phyloP scores from a whole-genome alignment of 2,888 invertebrate genomes.

The Gymnosoma rotundatum region DNA sequence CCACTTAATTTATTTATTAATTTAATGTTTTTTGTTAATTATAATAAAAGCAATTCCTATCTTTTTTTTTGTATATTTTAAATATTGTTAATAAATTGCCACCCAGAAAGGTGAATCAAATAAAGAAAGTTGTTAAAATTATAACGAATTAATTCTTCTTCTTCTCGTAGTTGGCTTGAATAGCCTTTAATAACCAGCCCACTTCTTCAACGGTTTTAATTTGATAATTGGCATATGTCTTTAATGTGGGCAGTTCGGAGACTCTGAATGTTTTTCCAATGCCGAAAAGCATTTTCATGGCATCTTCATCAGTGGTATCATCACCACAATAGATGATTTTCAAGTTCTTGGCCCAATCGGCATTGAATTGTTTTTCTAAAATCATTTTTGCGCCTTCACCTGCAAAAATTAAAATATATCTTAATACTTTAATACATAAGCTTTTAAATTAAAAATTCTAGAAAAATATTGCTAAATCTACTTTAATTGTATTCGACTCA shows the following conservation, averaged over 20 bases:
- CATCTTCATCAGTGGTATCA: constrained; percentile 94
- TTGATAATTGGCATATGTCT: constrained; percentile 88
- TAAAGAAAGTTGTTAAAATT: constrained; percentile 17
- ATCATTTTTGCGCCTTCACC: constrained; percentile 89
- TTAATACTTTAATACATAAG: neutral
- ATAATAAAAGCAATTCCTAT: constrained; percentile 56
- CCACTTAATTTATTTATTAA: constrained; percentile 56
- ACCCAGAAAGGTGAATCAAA: constrained; percentile 44
- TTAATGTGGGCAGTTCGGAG: constrained; percentile 87
- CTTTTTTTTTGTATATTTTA: constrained; percentile 24
- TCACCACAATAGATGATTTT: constrained; percentile 93
- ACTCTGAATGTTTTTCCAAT: constrained; percentile 90
- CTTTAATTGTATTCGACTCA: no score
- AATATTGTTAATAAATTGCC: constrained; percentile 40
- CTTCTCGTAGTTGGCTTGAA: constrained; percentile 82
- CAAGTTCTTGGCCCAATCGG: constrained; percentile 90
- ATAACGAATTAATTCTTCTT: constrained; percentile 76
- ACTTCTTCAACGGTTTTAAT: constrained; percentile 90
- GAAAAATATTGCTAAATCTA: no score
- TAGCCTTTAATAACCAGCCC: constrained; percentile 88
- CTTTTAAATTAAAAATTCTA: no score
- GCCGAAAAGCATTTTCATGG: constrained; percentile 87
- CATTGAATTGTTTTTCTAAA: constrained; percentile 88
- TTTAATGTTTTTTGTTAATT: constrained; percentile 44
- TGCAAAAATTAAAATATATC: constrained; percentile 61